Evolutionary conservation across 2,888 invertebrate genomes (phyloP).

Genomic region (Pocota personata): DNA sequence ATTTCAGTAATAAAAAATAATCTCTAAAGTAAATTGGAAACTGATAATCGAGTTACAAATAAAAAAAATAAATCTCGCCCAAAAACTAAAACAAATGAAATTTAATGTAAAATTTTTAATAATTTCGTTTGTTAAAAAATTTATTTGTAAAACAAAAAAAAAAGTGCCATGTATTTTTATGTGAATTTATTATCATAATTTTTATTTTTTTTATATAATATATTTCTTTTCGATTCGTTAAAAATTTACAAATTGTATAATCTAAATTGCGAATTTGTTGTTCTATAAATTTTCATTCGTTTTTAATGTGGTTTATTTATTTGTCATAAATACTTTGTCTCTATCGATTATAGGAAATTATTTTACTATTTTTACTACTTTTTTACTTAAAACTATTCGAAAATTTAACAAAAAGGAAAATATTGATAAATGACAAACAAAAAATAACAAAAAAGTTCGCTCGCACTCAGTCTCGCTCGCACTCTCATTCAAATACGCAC

Average conservation of each 20-base stretch:
- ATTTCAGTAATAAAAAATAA: neutral
- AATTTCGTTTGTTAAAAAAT: neutral
- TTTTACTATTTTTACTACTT: neutral
- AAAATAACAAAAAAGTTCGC: neutral
- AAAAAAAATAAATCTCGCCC: neutral
- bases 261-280: constrained; percentile 17
- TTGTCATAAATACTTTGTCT: constrained; percentile 46
- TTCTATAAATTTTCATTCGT: neutral
- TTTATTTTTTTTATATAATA: neutral
- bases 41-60: too few relatives aligned
- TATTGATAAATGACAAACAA: neutral
- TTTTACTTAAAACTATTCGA: constrained; percentile 4
- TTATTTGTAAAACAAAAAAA: neutral
- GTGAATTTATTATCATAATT: neutral
- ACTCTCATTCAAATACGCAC: neutral
- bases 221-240: constrained; percentile 13
- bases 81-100: neutral
- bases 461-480: neutral
- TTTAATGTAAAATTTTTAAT: too few relatives aligned
- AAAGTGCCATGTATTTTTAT: neutral
- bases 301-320: neutral
- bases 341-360: constrained; percentile 21
- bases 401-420: neutral
- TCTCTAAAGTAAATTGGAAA: too few relatives aligned
- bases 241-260: constrained; percentile 50